Percentiles rank a stretch among this genome's conserved stretches.
Evolutionary conservation across 2,797 vertebrate species (phyloP).

Genomic region (Nyctalus aviator): DNA sequence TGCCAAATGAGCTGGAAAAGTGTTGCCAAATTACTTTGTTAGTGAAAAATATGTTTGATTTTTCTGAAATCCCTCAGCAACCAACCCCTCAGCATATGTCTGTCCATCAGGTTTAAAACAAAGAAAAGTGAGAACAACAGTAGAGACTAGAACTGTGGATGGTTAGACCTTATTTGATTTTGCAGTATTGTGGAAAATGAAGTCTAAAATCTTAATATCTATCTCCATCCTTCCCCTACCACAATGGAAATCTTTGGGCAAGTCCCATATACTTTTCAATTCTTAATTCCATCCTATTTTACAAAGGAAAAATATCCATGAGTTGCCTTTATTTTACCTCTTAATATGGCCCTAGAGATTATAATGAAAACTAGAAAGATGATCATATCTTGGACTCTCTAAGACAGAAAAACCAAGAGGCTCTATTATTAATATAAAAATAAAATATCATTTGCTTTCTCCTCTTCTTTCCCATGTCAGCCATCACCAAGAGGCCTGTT

Average conservation of each 20-base stretch:
- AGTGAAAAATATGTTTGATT: constrained; percentile 35
- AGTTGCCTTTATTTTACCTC: not conserved
- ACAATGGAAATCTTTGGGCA: not conserved
- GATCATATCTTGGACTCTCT: not conserved
- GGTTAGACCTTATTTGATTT: not conserved
- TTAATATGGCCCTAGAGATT: not conserved
- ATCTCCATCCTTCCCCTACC: not conserved
- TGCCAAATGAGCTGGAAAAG: not conserved
- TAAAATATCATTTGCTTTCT: constrained; percentile 22
- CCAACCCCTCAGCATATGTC: not conserved
- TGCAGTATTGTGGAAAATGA: not conserved
- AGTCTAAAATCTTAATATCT: not conserved
- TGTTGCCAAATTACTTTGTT: constrained; percentile 16
- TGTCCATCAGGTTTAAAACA: not conserved
- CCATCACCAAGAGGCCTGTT: not conserved
- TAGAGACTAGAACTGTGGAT: not conserved
- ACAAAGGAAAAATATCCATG: not conserved
- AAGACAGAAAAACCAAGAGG: constrained; percentile 20
- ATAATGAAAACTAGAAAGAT: constrained; percentile 34
- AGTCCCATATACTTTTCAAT: not conserved
- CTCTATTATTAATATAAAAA: not conserved
- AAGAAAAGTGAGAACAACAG: constrained; percentile 7
- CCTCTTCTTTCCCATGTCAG: not conserved
- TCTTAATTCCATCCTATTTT: constrained; percentile 36
- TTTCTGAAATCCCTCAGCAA: constrained; percentile 20